Evolutionary conservation across 2,888 invertebrate genomes (phyloP).

Genomic region (Drosophila falleni): DNA sequence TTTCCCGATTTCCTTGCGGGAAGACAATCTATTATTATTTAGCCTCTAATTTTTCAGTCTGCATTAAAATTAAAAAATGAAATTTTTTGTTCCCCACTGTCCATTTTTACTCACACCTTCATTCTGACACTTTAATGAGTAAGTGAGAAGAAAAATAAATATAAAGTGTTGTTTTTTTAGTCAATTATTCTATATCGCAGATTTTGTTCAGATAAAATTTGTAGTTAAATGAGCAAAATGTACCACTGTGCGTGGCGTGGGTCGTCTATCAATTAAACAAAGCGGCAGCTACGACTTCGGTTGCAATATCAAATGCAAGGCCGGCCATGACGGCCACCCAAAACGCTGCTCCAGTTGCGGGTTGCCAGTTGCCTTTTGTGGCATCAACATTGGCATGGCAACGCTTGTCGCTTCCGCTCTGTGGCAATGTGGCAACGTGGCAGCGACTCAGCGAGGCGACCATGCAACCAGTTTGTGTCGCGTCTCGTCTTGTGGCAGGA

Average conservation of each 20-base stretch:
- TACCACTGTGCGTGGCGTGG: conserved; percentile 50
- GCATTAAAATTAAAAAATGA: no score
- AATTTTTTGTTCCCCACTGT: no score
- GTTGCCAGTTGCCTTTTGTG: conserved; percentile 63
- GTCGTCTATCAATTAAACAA: conserved; percentile 79
- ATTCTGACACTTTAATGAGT: no score
- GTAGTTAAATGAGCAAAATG: not conserved
- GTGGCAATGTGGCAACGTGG: conserved; percentile 23
- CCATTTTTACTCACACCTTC: no score
- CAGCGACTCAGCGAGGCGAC: not conserved
- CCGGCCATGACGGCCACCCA: conserved; percentile 75
- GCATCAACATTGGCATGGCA: conserved; percentile 51
- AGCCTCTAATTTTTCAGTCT: no score
- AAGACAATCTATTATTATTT: no score
- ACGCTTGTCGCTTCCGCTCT: conserved; percentile 59
- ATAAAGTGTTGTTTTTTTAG: no score
- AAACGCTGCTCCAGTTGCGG: conserved; percentile 72
- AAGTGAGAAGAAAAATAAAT: no score
- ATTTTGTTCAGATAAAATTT: no score
- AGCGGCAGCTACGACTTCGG: conserved; percentile 56
- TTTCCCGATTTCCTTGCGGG: no score
- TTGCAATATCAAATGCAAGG: conserved; percentile 78
- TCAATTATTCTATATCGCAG: no score
- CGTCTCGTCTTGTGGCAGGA: conserved; percentile 64
- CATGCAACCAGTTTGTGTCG: conserved; percentile 47